Evolutionary conservation across 35 echinoderm and acorn worm species (phyloP).

Genomic region (Apostichopus parvimensis): DNA sequence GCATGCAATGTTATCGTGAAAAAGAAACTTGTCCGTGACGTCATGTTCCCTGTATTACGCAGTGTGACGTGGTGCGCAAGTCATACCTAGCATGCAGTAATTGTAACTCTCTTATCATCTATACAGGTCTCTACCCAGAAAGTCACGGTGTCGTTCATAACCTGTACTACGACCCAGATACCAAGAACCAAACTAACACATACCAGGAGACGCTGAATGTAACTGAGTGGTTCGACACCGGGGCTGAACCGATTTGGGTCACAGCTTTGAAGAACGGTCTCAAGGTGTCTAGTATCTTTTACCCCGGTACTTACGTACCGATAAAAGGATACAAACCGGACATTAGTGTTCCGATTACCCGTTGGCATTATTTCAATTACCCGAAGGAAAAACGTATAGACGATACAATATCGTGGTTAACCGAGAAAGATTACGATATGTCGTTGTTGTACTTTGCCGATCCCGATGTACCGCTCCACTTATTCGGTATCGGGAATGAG

Average conservation of each 20-base stretch:
- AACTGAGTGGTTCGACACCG: slow-evolving; percentile 83
- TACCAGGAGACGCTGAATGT: slow-evolving; percentile 68
- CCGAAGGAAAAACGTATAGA: slow-evolving; percentile 51
- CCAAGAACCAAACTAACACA: slow-evolving; percentile 43
- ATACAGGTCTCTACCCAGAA: slow-evolving; percentile 81
- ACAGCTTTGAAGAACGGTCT: slow-evolving; percentile 74
- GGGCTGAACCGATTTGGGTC: slow-evolving; percentile 86
- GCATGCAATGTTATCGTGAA: too few species aligned
- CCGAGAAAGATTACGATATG: slow-evolving; percentile 61
- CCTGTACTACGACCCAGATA: slow-evolving; percentile 70
- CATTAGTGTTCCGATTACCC: slow-evolving; percentile 41
- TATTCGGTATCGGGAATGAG: slow-evolving; percentile 54
- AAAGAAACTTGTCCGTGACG: too few species aligned
- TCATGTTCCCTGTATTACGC: too few species aligned
- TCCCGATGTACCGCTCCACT: slow-evolving; percentile 65
- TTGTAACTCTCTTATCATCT: not conserved
- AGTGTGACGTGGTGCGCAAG: too few species aligned
- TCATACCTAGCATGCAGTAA: too few species aligned
- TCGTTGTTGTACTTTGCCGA: slow-evolving; percentile 71
- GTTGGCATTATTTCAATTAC: slow-evolving; percentile 63
- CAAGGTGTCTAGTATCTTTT: slow-evolving; percentile 73
- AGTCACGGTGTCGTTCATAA: slow-evolving; percentile 87
- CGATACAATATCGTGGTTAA: slow-evolving; percentile 61
- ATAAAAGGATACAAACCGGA: slow-evolving; percentile 76
- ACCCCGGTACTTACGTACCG: slow-evolving; percentile 77